Conservation (phyloP, 2,888 invertebrate genomes). For the Thysanoteuthis rhombus region DNA sequence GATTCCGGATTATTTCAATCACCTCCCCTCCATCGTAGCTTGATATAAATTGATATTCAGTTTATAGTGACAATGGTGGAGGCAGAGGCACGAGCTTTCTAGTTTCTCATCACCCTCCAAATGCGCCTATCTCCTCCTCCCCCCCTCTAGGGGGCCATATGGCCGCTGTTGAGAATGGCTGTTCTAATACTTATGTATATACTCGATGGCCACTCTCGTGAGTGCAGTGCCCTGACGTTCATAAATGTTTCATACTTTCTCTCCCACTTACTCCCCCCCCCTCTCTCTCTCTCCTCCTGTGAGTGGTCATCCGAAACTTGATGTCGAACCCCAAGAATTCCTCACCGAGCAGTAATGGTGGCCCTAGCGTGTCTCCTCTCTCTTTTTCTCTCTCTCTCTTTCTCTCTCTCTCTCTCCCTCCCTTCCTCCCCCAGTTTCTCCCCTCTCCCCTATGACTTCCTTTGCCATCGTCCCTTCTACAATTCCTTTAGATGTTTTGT, state of each 20-base stretch:
- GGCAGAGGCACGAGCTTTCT: no score
- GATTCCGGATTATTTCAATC: no score
- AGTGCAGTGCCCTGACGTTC: not conserved
- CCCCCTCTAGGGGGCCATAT: no score
- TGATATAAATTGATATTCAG: no score
- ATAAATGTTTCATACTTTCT: not conserved
- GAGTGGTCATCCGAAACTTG: not conserved
- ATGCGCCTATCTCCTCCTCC: no score
- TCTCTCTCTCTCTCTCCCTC: not conserved
- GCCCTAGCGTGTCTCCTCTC: not conserved
- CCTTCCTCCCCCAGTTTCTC: no score
- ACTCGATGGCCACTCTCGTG: not conserved
- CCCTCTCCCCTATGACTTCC: not conserved
- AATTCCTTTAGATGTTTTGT: constrained; percentile 28
- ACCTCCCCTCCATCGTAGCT: no score
- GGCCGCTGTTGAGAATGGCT: no score
- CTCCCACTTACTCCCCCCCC: not conserved
- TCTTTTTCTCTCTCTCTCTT: not conserved
- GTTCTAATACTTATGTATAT: no score
- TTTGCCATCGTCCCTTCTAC: not conserved
- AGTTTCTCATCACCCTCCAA: no score
- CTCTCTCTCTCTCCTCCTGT: not conserved
- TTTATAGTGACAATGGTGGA: no score
- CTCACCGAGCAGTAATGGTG: not conserved
- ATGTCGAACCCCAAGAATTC: not conserved